Evolutionary conservation across 2,113 vertebrate genomes (phyloP).

Genomic region (Eclectus roratus): DNA sequence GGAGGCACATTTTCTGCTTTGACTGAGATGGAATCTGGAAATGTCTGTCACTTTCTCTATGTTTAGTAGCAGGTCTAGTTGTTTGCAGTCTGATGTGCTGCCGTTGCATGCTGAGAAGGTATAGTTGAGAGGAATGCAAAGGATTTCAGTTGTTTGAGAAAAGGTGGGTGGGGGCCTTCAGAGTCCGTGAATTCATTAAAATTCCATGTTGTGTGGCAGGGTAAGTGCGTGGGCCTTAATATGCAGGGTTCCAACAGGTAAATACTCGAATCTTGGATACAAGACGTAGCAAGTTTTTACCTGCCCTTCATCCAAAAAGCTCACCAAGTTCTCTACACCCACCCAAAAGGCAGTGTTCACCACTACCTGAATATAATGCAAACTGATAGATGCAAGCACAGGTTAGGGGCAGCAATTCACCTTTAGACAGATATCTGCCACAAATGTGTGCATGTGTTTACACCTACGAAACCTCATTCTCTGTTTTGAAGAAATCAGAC

Average conservation of each 20-base stretch:
- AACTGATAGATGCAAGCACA: not conserved
- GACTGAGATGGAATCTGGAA: not conserved
- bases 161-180: conserved; percentile 18
- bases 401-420: not conserved
- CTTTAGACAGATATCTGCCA: conserved; percentile 1
- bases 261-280: conserved; percentile 61
- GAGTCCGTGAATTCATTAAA: conserved; percentile 54
- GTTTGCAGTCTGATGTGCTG: not conserved
- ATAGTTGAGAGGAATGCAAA: conserved; percentile 1
- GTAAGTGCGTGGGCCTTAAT: conserved; percentile 55
- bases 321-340: conserved; percentile 24
- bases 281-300: conserved; percentile 61
- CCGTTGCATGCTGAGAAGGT: not conserved
- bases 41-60: not conserved
- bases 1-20: not conserved
- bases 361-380: conserved; percentile 11
- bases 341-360: conserved; percentile 18
- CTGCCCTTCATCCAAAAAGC: conserved; percentile 54
- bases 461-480: not conserved
- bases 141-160: conserved; percentile 15
- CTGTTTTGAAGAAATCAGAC: conserved; percentile 3
- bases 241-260: conserved; percentile 62
- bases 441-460: not conserved
- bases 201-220: conserved; percentile 37
- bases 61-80: not conserved